Percentiles rank a stretch among this genome's conserved stretches.
phyloP scores from a whole-genome alignment of 2,113 vertebrate genomes.

The Acinonyx jubatus region DNA sequence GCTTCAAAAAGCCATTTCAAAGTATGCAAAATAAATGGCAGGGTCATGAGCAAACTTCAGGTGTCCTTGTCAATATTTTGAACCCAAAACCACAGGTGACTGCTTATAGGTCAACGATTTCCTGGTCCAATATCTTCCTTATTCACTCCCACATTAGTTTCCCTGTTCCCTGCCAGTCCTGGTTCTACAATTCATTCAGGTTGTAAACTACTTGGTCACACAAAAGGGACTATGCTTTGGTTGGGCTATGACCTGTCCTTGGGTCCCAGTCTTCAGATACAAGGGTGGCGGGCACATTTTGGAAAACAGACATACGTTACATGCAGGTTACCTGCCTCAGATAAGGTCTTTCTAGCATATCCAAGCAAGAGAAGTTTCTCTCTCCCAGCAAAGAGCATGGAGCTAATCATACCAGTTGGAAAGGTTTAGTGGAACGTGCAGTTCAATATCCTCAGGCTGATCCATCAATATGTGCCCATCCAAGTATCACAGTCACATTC shows the following conservation, averaged over 20 bases:
- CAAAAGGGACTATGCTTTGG: not conserved
- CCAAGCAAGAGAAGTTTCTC: not conserved
- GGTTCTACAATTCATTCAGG: not conserved
- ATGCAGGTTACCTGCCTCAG: not conserved
- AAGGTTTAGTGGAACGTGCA: not conserved
- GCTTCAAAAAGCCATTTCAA: not conserved
- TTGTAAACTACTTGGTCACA: not conserved
- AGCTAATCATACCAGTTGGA: not conserved
- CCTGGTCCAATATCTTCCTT: not conserved
- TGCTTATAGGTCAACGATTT: not conserved
- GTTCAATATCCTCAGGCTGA: not conserved
- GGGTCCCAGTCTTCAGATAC: not conserved
- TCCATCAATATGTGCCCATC: not conserved
- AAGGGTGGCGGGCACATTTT: not conserved
- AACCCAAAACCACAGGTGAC: constrained; percentile 2
- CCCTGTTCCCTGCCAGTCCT: not conserved
- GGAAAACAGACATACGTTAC: not conserved
- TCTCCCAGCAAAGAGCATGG: not conserved
- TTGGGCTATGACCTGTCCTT: not conserved
- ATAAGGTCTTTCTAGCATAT: not conserved
- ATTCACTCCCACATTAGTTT: not conserved
- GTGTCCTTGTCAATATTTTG: not conserved
- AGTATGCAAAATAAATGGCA: not conserved
- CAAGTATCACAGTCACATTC: not conserved
- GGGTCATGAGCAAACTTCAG: not conserved